These are phyloP conservation scores for Hapalemur alaotrensis DNA, from an alignment of 2,797 vertebrate species.

Conservation along the genomic window DNA sequence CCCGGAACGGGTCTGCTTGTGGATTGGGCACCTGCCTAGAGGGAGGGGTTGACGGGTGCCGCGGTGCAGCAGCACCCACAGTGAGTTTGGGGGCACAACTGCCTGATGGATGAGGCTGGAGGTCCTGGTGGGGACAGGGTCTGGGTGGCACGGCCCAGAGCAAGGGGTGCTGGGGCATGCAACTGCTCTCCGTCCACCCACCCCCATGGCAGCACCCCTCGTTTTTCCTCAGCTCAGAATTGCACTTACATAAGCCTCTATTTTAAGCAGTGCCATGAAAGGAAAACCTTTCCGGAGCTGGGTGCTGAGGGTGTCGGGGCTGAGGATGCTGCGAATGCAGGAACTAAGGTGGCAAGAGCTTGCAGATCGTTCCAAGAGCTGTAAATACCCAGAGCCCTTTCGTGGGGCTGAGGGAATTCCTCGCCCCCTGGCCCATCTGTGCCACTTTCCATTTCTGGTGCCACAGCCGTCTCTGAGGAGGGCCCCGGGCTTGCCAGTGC, in stretches of 20 bases:
- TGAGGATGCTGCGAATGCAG: slow-evolving; percentile 68
- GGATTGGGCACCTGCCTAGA: not conserved
- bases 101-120: accelerated
- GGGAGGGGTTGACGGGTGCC: not conserved
- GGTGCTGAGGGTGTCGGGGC: slow-evolving; percentile 43
- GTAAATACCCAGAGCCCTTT: slow-evolving; percentile 78
- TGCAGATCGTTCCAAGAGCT: slow-evolving; percentile 73
- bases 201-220: not conserved
- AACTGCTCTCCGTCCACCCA: not conserved
- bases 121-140: not conserved
- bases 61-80: not conserved
- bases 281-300: slow-evolving; percentile 61
- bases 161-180: not conserved
- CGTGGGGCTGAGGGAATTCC: slow-evolving; percentile 84
- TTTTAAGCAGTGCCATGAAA: slow-evolving; percentile 69
- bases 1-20: not conserved
- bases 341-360: slow-evolving; percentile 74
- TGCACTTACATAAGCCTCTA: slow-evolving; percentile 64
- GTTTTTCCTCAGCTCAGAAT: slow-evolving; percentile 43
- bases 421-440: slow-evolving; percentile 80
- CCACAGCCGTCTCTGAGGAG: slow-evolving; percentile 77
- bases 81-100: not conserved
- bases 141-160: not conserved
- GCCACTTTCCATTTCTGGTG: slow-evolving; percentile 79
- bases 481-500: slow-evolving; percentile 77